A percentile compares a stretch with the other conserved stretches of the same genome.
These are phyloP conservation scores for Tarsius wallacei DNA, from an alignment of 2,797 vertebrate genomes.

Conservation along the genomic window DNA sequence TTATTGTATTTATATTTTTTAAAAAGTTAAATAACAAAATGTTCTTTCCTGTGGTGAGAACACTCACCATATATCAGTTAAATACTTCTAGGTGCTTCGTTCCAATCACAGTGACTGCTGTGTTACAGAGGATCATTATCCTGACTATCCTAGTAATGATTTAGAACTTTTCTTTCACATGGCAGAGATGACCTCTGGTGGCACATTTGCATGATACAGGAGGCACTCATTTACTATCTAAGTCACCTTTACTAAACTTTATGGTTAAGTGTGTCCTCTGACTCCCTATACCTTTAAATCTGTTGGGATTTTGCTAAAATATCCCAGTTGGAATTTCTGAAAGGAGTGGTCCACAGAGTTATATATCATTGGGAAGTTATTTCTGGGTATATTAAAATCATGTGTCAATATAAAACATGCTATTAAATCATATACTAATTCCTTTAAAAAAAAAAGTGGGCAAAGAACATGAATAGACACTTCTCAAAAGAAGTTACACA, in stretches of 20 bases:
- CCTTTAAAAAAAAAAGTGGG: too few species aligned
- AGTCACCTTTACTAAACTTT: neutral
- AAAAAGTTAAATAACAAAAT: neutral
- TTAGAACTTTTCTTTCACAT: neutral
- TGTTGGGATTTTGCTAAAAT: slow-evolving; percentile 58
- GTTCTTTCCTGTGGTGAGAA: neutral
- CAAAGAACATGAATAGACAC: too few species aligned
- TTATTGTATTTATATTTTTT: neutral
- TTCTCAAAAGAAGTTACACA: too few species aligned
- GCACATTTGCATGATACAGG: neutral
- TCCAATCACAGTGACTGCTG: neutral
- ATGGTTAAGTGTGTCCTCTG: neutral
- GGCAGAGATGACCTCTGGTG: neutral
- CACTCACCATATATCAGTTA: neutral
- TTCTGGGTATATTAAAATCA: slow-evolving; percentile 50
- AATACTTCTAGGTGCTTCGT: neutral
- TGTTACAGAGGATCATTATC: neutral
- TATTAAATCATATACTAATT: too few species aligned
- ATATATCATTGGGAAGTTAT: neutral
- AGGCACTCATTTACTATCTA: neutral
- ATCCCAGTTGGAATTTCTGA: neutral
- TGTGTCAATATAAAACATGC: slow-evolving; percentile 37
- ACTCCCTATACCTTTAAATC: neutral
- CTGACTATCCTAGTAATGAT: neutral
- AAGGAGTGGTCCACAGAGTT: neutral